phyloP scores from a whole-genome alignment of 2,888 invertebrate species.

The Stenchaetothrips biformis region DNA sequence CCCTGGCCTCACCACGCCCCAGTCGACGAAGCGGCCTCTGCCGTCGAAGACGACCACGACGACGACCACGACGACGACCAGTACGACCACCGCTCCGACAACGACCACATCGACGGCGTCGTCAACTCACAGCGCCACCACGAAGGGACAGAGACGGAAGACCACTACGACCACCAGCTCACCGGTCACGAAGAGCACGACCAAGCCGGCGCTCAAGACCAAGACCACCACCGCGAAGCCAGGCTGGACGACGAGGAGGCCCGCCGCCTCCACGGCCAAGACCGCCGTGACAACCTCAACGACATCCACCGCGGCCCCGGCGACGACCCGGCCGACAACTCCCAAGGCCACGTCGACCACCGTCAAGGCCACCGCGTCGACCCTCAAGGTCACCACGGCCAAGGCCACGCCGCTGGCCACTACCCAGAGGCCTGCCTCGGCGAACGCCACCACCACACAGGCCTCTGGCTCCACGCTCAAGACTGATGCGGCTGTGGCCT shows the following conservation, averaged over 20 bases:
- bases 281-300: background rate
- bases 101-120: constrained; percentile 33
- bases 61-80: constrained; percentile 23
- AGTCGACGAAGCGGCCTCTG: constrained; percentile 23
- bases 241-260: background rate
- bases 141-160: constrained; percentile 32
- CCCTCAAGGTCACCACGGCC: background rate
- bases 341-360: background rate
- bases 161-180: constrained; percentile 29
- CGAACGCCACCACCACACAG: constrained; percentile 27
- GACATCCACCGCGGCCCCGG: background rate
- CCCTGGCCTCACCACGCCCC: constrained; percentile 17
- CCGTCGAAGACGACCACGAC: constrained; percentile 27
- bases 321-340: background rate
- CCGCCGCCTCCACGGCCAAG: background rate
- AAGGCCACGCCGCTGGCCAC: background rate
- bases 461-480: background rate
- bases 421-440: background rate
- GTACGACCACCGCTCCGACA: constrained; percentile 22
- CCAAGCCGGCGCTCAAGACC: background rate
- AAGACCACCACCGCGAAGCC: background rate
- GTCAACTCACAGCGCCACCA: constrained; percentile 26
- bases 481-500: no score
- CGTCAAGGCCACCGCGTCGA: background rate
- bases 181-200: constrained; percentile 25